Base-by-base conservation (phyloP, 2,797 vertebrate species). In the Coreius guichenoti region DNA sequence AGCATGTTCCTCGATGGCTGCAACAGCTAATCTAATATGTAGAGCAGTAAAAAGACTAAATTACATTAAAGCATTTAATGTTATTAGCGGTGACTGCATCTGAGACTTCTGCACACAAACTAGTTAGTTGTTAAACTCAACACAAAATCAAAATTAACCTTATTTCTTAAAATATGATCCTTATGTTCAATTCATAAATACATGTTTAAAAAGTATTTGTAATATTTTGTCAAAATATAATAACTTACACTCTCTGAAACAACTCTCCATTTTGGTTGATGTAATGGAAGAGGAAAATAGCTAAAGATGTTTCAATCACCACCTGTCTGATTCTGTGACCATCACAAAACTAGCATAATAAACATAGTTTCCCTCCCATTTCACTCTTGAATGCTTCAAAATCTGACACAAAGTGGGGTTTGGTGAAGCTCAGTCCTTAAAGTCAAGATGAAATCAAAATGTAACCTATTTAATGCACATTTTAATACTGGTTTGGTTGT, bases 1-100 rank as follows among this genome's bases (percentile, higher is more conserved):
- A 54, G 19, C 1, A 4, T 1, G 23, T 69, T 54, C 45, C 13
- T 36, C 0, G 8, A 69, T 69, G 29, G 19, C 14, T 80, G 63
- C 63, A 26, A 56, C 73, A 86, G 76, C 39, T 83, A 79, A 90
- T 86, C 49, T 84, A 82, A 88, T 87, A 47, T 70, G 69, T 33
- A 69, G 43, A 43, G 75, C 43, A 76, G 39, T 39, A 69, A 39
- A 65, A 29, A 54, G 8, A 76, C 54, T 49, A 67, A 86, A 88
- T 85, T 17, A 74, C 23, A 86, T 86, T 80, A 87, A 82, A 83
- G 51, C 21, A 36, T 49, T 19, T 81, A 79, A 87, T 47, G 13
- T 19, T 6, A 70, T 81, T 56, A 72, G 36, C 1, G 0, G 9
- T 58, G 61, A 19, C 63, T 80, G 63, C 33, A 14, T 72, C 16